Evolutionary conservation across 2,113 vertebrate genomes (phyloP), one percentile per base, ranked within the genome.

Genomic region (Apodemus sylvaticus): DNA sequence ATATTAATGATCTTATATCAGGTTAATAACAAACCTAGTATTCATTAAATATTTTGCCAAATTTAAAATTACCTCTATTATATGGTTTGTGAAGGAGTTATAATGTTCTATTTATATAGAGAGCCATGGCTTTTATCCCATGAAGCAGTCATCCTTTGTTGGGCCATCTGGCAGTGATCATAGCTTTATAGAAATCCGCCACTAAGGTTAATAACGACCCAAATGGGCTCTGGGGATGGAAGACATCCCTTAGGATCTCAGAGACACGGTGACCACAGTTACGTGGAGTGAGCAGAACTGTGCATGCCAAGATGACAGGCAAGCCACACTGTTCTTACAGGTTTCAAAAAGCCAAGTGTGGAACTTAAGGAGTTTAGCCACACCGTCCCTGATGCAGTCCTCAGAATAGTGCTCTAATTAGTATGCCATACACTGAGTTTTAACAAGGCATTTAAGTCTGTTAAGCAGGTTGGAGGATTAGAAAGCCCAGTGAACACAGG

Each of bases 361-460:
- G 20, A 82, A 16, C 93, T 91, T 93, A 74, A 96, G 92, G 96
- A 94, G 94, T 94, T 66, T 53, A 93, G 81, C 91, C 73, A 70
- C 55, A 90, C 86, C 55, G 76, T 89, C n/a, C 60, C 42, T 55
- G 17, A 60, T 91, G n/a, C 48, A 51, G 86, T 88, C 83, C 81
- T 86, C 89, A 97, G 89, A 97, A 91, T 85, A 95, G 22, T 24
- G 16, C 74, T 90, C 24, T 83, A 53, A 94, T 89, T 79, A 62
- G 77, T 94, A 89, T 91, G 94, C 39, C 60, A 64, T 74, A 76
- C 91, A 83, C 78, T 90, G 89, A 86, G 71, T 94, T 95, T 95
- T 87, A 97, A 94, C 90, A 62, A 95, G 88, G 73, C 81, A 77
- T 95, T 97, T 89, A 45, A 91, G 89, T 97, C 87, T 91, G 29